Evolutionary conservation across 2,797 vertebrate genomes (phyloP).

Genomic region (Poeciliopsis paucimaculata): DNA sequence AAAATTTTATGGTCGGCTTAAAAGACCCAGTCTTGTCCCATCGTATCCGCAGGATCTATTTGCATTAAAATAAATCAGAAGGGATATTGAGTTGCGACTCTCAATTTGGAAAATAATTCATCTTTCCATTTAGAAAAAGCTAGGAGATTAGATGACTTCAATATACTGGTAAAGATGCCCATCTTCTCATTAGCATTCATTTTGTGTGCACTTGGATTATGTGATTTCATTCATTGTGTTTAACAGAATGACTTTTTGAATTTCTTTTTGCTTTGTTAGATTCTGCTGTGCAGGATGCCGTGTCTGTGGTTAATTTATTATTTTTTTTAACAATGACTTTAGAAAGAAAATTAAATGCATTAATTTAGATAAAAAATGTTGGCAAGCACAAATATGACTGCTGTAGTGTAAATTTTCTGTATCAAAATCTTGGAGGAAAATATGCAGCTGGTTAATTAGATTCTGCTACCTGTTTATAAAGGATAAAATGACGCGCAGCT

Average conservation of each 20-base stretch:
- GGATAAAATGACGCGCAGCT: slow-evolving; percentile 33
- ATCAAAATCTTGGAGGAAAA: slow-evolving; percentile 18
- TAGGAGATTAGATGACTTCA: neutral
- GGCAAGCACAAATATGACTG: slow-evolving; percentile 26
- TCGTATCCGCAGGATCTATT: neutral
- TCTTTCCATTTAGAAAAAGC: neutral
- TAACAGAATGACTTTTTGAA: neutral
- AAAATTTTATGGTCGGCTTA: neutral
- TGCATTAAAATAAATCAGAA: neutral
- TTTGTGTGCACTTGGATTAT: neutral
- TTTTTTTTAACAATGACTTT: neutral
- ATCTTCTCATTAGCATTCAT: neutral
- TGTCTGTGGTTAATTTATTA: neutral
- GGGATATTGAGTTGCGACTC: neutral
- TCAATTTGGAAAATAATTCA: neutral
- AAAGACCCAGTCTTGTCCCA: neutral
- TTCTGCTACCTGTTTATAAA: slow-evolving; percentile 26
- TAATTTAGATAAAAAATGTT: slow-evolving; percentile 21
- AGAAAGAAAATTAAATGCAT: neutral
- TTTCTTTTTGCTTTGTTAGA: neutral
- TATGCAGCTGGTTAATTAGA: slow-evolving; percentile 43
- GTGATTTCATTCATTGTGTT: neutral
- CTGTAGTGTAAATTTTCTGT: slow-evolving; percentile 23
- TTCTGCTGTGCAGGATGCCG: neutral
- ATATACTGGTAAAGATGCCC: neutral